Percentiles rank a stretch among this genome's conserved stretches.
Conservation (phyloP, 2,797 vertebrate genomes). For the Brotula barbata region DNA sequence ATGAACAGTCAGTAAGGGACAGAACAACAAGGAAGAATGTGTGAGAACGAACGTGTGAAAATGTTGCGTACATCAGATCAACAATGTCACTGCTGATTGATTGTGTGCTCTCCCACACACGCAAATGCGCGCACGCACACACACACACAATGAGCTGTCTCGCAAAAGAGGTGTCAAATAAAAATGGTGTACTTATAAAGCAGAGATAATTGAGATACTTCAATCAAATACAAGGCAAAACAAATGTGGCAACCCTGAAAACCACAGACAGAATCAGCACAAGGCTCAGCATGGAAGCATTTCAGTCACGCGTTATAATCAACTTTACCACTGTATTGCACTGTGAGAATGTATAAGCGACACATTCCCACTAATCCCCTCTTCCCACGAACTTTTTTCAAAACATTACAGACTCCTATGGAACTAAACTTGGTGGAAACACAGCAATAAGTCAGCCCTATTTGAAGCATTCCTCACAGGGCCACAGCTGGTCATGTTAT, state of each 20-base stretch:
- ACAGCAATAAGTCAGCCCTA: not conserved
- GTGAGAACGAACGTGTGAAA: constrained; percentile 37
- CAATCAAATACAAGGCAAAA: constrained; percentile 19
- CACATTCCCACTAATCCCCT: constrained; percentile 16
- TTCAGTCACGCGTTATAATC: constrained; percentile 32
- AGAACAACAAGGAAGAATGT: constrained; percentile 48
- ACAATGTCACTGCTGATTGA: constrained; percentile 39
- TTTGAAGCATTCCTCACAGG: constrained; percentile 4
- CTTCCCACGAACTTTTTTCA: constrained; percentile 5
- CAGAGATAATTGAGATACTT: constrained; percentile 26
- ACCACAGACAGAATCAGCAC: constrained; percentile 17
- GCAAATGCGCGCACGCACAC: constrained; percentile 14
- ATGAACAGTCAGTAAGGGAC: constrained; percentile 40
- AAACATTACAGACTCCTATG: not conserved
- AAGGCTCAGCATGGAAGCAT: not conserved
- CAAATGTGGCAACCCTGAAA: constrained; percentile 3
- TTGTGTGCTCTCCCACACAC: constrained; percentile 6
- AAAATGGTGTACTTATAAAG: constrained; percentile 34
- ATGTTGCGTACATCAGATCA: constrained; percentile 10
- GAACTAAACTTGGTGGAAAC: constrained; percentile 1
- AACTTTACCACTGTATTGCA: constrained; percentile 27
- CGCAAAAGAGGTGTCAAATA: constrained; percentile 36
- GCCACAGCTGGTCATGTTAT: not conserved
- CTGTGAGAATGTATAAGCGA: constrained; percentile 23
- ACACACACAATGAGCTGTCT: constrained; percentile 27